Evolutionary conservation across 2,797 vertebrate genomes (phyloP).

Genomic region (Chloroceryle amazona): DNA sequence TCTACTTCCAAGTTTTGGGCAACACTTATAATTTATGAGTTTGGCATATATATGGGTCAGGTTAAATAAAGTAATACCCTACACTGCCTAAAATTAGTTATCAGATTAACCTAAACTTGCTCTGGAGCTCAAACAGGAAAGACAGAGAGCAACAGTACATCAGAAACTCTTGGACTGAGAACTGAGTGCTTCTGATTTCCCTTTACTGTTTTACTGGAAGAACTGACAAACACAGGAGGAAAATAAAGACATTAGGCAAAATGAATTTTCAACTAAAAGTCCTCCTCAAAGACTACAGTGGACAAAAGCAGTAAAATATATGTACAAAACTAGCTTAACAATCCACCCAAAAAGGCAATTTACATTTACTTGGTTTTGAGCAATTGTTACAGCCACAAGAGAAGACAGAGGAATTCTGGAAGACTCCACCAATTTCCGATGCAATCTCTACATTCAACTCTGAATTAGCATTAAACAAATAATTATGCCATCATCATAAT

Average conservation of each 20-base stretch:
- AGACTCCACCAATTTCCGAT: neutral
- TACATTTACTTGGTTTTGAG: neutral
- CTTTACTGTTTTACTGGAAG: neutral
- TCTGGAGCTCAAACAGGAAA: neutral
- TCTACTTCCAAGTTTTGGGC: neutral
- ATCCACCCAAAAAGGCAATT: neutral
- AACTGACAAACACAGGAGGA: neutral
- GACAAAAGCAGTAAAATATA: neutral
- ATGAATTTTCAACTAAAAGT: neutral
- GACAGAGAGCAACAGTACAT: neutral
- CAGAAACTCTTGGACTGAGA: neutral
- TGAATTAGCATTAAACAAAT: neutral
- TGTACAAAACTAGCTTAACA: neutral
- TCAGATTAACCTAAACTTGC: neutral
- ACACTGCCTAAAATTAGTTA: neutral
- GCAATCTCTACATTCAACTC: neutral
- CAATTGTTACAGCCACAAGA: neutral
- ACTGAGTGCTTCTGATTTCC: neutral
- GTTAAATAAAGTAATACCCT: neutral
- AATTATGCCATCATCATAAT: neutral
- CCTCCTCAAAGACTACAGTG: neutral
- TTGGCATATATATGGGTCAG: neutral
- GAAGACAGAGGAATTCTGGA: neutral
- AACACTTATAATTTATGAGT: neutral
- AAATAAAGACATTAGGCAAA: neutral